Base-by-base conservation (phyloP, 1,140 invertebrate species). In the Listronotus bonariensis region DNA sequence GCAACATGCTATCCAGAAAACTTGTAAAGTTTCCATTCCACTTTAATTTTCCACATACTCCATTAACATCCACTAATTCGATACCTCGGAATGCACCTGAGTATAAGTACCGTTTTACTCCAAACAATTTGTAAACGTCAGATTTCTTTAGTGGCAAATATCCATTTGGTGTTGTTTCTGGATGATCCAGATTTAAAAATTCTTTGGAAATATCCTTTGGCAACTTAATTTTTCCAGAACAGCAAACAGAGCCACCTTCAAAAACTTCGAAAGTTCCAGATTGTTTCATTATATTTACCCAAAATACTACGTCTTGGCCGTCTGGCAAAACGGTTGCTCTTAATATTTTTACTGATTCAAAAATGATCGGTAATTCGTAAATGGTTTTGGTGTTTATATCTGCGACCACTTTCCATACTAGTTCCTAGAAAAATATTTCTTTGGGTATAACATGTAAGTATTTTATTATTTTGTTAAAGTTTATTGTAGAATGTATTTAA, bases 61-160 rank as follows among this genome's bases (percentile, higher is more conserved):
- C 89, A 69, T 84, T 80, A 60, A 88, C 85, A 71, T 93, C 88
- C 0, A 87, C 81, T 8, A 81, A 72, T 4, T 82, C 76, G 66
- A 96, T 87, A 20, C 92, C 95, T 69, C 89, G 87, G 83, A 98
- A 99, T 10, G 89, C 81, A 46, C 91, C 92, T 8, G 82, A 81
- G 78, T 98, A 98, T 75, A 97, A 92, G 76, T 98, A 99, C 7
- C 96, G 96, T 64, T 95, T 84, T 0, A 98, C 82, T 64, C 92
- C 81, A 8, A 98, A 81, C 76, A 97, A 95, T 77, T 97, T 97
- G 82, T 99, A 99, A 11, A 97, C 82, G 74, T 98, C 96, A 18
- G 83, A 81, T 12, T 82, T 81, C 6, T 79, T 83, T 17, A 98
- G 80, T 20, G 85, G 82, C 46, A 91, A 78, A 20, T 81, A 72